Base-by-base conservation (phyloP, 2,797 vertebrate genomes). In the Gallinago stenura region DNA sequence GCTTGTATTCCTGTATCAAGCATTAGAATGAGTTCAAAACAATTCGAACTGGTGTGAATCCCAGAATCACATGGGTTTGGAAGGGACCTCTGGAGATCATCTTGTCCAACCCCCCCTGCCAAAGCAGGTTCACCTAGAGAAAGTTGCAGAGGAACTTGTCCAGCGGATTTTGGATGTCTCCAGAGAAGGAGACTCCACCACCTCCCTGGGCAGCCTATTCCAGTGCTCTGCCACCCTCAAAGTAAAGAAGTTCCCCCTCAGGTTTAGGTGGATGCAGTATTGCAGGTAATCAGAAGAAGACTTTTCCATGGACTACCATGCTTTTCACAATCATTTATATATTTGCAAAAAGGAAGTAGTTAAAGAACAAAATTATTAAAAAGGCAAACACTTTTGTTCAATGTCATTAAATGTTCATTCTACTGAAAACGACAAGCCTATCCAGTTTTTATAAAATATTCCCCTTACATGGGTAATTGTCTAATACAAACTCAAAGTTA, bases 381-480 rank as follows among this genome's bases (percentile, higher is more conserved):
- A 86, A 76, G 5, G 16, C 12, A 84, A 61, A 45, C 2, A 71
- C 4, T 60, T 15, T 12, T 50, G 5, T 58, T 84, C 46, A 39
- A 48, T 87, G 75, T 83, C 46, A 92, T 80, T 86, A 94, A 95
- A 86, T 72, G 30, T 48, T 96, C 56, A 78, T 93, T 89, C 65
- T 19, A 45, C 41, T 28, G 18, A 76, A 93, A 92, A 95, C 54
- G 10, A 22, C 7, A 82, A 45, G 94, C 96, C 96, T 82, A 69
- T 78, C 33, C 46, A 76, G 25, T 89, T 91, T 21, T 83, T 86
- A 80, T 54, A 90, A 84, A 90, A 83, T 83, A 95, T 95, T 95
- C 96, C 65, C 70, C 21, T 94, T 93, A 77, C 46, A 86, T 73
- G 62, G 80, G 72, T 96, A 97, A 89, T 71, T 96, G 88, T n/a